Evolutionary conservation across 2,797 vertebrate genomes (phyloP), one percentile per base, ranked within the genome.

Genomic region (Oreonectes daqikongensis): DNA sequence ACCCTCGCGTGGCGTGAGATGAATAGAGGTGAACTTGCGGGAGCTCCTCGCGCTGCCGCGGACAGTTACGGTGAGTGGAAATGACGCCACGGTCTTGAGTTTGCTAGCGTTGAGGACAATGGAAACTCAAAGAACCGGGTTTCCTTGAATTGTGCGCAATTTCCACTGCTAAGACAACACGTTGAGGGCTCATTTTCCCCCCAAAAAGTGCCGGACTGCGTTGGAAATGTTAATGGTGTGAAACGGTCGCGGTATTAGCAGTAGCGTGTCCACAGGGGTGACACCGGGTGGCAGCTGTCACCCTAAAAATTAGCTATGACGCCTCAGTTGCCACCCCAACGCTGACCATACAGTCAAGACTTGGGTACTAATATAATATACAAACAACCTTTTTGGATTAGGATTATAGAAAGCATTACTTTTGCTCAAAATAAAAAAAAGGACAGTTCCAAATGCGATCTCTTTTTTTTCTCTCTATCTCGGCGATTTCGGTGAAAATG

Each of bases 61-160:
- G 67, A 69, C 5, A 61, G 65, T 57, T 70, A 72, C 71, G 24
- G 69, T 57, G 30, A 44, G 60, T 78, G 88, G 88, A 90, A 90
- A 87, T 60, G 79, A 79, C 84, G 40, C 75, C 18, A 24, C 40
- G 20, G 75, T 70, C 84, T 75, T 82, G 76, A 85, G 79, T 77
- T 6, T 0, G 50, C 66, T 66, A 79, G 86, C 82, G 83, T 82
- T 72, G 66, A 61, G 86, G 81, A 93, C 90, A 92, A 92, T 92
- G 77, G 87, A 28, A 46, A 69, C 85, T 79, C 68, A 77, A 72
- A 35, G 81, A 84, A 83, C 71, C 83, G 81, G 80, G 89, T 85
- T 93, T 93, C 92, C 92, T 89, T 87, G 86, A 87, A 93, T 93
- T 93, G 92, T 93, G 77, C 48, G 9, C 1, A 3, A 81, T 87